Conservation (phyloP, 1,140 invertebrate species). For the Bombus confusus region DNA sequence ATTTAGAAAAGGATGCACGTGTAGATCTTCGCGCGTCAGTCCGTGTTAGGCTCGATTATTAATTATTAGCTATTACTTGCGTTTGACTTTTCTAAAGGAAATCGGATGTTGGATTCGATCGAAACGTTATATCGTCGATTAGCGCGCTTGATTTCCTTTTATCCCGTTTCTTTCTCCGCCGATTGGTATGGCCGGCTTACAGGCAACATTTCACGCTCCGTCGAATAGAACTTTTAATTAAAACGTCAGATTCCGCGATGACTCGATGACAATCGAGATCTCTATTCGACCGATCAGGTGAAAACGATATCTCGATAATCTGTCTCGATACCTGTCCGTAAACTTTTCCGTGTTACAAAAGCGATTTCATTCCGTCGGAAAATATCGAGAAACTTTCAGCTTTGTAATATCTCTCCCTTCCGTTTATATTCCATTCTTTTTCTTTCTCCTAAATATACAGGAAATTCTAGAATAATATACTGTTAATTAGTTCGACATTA, state of each 20-base stretch:
- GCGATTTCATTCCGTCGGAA: not conserved
- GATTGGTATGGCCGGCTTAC: not conserved
- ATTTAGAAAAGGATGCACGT: too few species aligned
- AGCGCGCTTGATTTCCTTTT: not conserved
- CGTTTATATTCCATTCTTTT: not conserved
- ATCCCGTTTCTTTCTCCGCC: slow-evolving; percentile 3
- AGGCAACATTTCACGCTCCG: slow-evolving; percentile 28
- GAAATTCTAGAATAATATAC: too few species aligned
- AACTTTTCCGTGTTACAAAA: not conserved
- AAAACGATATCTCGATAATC: slow-evolving; percentile 7
- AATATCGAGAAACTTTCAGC: not conserved
- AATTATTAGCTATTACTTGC: not conserved
- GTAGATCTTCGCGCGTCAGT: too few species aligned
- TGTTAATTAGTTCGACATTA: not conserved
- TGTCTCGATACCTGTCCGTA: not conserved
- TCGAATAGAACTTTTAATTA: slow-evolving; percentile 33
- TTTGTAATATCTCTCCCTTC: too few species aligned
- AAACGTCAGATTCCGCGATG: slow-evolving; percentile 17
- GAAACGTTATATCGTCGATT: not conserved
- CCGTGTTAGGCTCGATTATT: too few species aligned
- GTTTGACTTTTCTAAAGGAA: not conserved
- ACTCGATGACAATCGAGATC: slow-evolving; percentile 17
- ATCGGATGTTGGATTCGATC: too few species aligned
- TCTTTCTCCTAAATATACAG: not conserved
- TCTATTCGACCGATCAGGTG: not conserved